Evolutionary conservation across 2,888 invertebrate genomes (phyloP).

Genomic region (Thera obeliscata): DNA sequence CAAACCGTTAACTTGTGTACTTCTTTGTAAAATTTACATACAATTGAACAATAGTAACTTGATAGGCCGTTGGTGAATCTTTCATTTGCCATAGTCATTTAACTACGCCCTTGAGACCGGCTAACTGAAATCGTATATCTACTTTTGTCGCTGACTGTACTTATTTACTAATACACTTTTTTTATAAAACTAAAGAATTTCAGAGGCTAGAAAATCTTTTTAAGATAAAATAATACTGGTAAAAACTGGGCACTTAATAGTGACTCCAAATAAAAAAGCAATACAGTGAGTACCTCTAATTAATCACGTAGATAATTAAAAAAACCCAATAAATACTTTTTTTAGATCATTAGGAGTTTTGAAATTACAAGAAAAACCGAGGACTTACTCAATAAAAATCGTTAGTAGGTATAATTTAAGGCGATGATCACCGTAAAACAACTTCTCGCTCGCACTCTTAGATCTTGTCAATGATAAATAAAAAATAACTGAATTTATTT

Average conservation of each 20-base stretch:
- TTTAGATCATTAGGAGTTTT: constrained; percentile 23
- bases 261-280: constrained; percentile 27
- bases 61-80: too few species aligned
- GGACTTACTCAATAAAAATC: constrained; percentile 2
- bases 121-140: background rate
- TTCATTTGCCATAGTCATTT: too few species aligned
- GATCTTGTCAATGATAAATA: too few species aligned
- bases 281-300: constrained; percentile 5
- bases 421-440: too few species aligned
- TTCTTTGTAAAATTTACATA: too few species aligned
- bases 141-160: background rate
- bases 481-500: too few species aligned
- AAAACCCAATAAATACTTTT: constrained; percentile 25
- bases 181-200: constrained; percentile 38
- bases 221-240: constrained; percentile 64
- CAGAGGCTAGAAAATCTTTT: constrained; percentile 49
- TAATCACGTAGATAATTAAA: constrained; percentile 14
- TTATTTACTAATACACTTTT: background rate
- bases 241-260: constrained; percentile 42
- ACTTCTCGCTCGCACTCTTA: too few species aligned
- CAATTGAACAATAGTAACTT: too few species aligned
- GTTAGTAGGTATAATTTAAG: background rate
- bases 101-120: too few species aligned
- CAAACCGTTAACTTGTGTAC: too few species aligned
- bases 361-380: constrained; percentile 33